Evolutionary conservation across 2,113 vertebrate species (phyloP).

Genomic region (Ramphastos sulfuratus): DNA sequence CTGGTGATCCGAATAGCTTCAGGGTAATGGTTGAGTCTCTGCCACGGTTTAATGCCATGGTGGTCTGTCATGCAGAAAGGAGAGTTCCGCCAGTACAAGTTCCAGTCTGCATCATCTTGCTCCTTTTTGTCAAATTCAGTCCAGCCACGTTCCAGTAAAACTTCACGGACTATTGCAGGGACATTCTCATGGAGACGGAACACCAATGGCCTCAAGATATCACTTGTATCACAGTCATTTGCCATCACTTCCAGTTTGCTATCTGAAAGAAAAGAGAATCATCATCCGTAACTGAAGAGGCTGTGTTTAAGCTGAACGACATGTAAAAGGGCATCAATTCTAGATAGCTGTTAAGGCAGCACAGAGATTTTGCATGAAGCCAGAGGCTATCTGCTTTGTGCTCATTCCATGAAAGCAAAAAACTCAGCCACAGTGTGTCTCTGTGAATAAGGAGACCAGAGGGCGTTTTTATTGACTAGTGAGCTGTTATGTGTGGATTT

Average conservation of each 20-base stretch:
- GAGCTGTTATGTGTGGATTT: background rate
- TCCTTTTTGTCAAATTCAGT: slow-evolving; percentile 66
- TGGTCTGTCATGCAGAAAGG: slow-evolving; percentile 73
- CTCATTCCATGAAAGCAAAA: background rate
- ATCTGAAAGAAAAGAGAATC: background rate
- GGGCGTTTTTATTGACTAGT: background rate
- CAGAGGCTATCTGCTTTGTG: background rate
- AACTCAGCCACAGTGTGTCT: background rate
- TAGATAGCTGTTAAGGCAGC: background rate
- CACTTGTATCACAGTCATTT: background rate
- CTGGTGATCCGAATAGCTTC: slow-evolving; percentile 78
- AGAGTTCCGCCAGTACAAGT: slow-evolving; percentile 78
- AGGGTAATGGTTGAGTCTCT: slow-evolving; percentile 83
- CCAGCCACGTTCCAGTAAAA: slow-evolving; percentile 83
- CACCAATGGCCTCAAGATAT: slow-evolving; percentile 53
- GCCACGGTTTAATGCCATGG: slow-evolving; percentile 77
- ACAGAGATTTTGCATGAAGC: background rate
- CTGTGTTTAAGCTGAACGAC: background rate
- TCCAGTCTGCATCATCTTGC: slow-evolving; percentile 77
- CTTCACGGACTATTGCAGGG: slow-evolving; percentile 75
- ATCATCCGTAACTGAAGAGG: background rate
- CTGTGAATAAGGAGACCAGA: background rate
- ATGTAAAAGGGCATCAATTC: background rate
- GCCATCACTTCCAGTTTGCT: background rate
- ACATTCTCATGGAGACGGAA: slow-evolving; percentile 74